phyloP scores from a whole-genome alignment of 2,888 invertebrate species.

The Drosophila mimetica region DNA sequence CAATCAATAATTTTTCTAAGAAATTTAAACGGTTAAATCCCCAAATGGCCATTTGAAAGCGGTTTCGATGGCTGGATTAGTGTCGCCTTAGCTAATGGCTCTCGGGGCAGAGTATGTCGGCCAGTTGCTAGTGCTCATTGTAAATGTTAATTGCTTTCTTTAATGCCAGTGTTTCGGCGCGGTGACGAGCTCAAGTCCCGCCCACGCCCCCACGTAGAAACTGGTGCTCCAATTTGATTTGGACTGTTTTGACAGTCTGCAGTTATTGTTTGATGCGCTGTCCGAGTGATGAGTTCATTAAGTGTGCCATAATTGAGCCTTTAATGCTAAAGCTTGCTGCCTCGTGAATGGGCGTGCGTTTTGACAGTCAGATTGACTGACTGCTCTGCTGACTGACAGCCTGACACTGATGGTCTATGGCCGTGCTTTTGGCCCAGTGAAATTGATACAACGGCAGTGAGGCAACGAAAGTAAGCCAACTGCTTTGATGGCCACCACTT shows the following conservation, averaged over 20 bases:
- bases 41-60: constrained; percentile 37
- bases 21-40: background rate
- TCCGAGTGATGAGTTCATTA: constrained; percentile 82
- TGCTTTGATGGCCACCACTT: constrained; percentile 52
- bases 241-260: constrained; percentile 80
- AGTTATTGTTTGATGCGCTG: constrained; percentile 79
- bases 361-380: constrained; percentile 60
- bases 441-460: constrained; percentile 75
- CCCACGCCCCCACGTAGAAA: constrained; percentile 56
- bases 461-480: constrained; percentile 44
- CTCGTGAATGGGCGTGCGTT: constrained; percentile 75
- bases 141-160: constrained; percentile 77
- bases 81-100: constrained; percentile 77
- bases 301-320: constrained; percentile 78
- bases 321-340: constrained; percentile 60
- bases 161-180: constrained; percentile 29
- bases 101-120: constrained; percentile 11
- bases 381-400: constrained; percentile 42
- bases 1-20: constrained; percentile 16
- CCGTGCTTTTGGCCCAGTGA: constrained; percentile 59
- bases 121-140: constrained; percentile 52
- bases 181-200: constrained; percentile 21
- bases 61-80: constrained; percentile 66
- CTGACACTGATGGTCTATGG: constrained; percentile 60
- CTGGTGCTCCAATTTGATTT: constrained; percentile 76